Base-by-base conservation (phyloP, 1,140 invertebrate species). In the Lycorma delicatula region DNA sequence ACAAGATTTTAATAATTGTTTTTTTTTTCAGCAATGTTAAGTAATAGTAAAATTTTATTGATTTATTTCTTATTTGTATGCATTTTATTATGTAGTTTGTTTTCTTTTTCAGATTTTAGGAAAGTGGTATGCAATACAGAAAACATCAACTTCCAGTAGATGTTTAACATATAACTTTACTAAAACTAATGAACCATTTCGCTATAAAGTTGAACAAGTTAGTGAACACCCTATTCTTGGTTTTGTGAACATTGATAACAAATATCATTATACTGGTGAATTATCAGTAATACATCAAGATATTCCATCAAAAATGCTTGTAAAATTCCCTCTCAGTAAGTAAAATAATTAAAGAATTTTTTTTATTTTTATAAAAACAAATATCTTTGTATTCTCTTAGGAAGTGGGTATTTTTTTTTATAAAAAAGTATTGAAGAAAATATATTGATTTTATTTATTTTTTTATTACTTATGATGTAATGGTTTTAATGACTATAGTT, bases 301-400 rank as follows among this genome's bases (percentile, higher is more conserved):
- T n/a, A 76, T 82, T 4, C 80, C 84, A 2, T 85, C 76, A 0
- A 78, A 78, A 60, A 87, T 90, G 85, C 74, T 74, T 63, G 85
- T 87, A 9, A 78, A 79, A 54, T 91, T 90, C 68, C 87, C 88
- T 13, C 71, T 90, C n/a, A 90, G 87, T 91, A 77, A 85, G 85
- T 82, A 61, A 55, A 41, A 41, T 47, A n/a, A n/a, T n/a, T n/a
- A n/a, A n/a, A n/a, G n/a, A n/a, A n/a, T n/a, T n/a, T n/a, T n/a
- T n/a, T n/a, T n/a, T n/a, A n/a, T n/a, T n/a, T n/a, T n/a, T n/a
- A n/a, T n/a, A n/a, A n/a, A n/a, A n/a, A n/a, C n/a, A n/a, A n/a
- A n/a, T n/a, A n/a, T n/a, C n/a, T n/a, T n/a, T n/a, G n/a, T n/a
- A n/a, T n/a, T n/a, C n/a, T n/a, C n/a, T n/a, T n/a, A n/a, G n/a